Evolutionary conservation across 1,140 invertebrate species (phyloP), one percentile per base, ranked within the genome.

Genomic region (Eciton burchellii): DNA sequence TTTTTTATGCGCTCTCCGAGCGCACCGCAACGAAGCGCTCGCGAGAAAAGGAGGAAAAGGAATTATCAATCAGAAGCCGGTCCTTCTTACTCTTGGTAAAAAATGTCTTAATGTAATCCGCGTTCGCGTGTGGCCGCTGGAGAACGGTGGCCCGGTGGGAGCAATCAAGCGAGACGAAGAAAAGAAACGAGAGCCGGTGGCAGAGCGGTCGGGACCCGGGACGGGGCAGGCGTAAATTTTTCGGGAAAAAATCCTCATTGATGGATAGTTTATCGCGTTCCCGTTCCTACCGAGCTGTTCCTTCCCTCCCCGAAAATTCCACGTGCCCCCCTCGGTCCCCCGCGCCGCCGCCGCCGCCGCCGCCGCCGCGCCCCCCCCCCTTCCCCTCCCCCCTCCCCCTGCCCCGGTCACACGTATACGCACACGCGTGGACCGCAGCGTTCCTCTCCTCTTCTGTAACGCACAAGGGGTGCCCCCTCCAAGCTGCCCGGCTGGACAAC

Each of bases 261-360:
- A 88, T 82, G 83, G 74, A 85, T 90, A 74, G 84, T 89, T 90
- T 88, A 88, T 86, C 84, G 86, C 71, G 54, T 87, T 57, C 70
- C 43, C 35, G 72, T 81, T 72, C 62, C 57, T 35, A 60, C 29
- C 54, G 49, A 68, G 2, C 2, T 45, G 56, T 79, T 82, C n/a
- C n/a, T n/a, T 73, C 9, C 43, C 73, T 73, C 77, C 35, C 68
- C 26, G 35, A 35, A 81, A 81, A 59, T 49, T 54, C 68, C 47
- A 24, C 29, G 49, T 26, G n/a, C n/a, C n/a, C n/a, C n/a, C n/a
- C n/a, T n/a, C n/a, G n/a, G n/a, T n/a, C n/a, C n/a, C n/a, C n/a
- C n/a, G n/a, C n/a, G n/a, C n/a, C n/a, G n/a, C n/a, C n/a, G n/a
- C n/a, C n/a, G n/a, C n/a, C n/a, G n/a, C n/a, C n/a, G n/a, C n/a